Conservation (phyloP, 2,113 vertebrate species). For the Cryptomyrus ogoouensis region DNA sequence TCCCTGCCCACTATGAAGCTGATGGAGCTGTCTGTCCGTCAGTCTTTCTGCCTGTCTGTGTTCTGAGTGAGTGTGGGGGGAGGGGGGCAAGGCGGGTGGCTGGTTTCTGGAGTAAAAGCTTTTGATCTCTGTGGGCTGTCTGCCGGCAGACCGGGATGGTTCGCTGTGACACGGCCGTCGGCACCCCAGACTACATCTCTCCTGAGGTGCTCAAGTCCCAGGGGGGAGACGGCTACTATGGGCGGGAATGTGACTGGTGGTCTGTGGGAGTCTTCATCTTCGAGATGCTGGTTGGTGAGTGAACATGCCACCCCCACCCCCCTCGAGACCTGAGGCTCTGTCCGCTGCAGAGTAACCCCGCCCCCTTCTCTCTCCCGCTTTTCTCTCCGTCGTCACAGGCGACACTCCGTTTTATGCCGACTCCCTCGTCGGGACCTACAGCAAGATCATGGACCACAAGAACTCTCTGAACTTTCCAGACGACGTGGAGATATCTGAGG, state of each 20-base stretch:
- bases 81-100: neutral
- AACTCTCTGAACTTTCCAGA: slow-evolving; percentile 94
- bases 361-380: neutral
- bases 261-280: slow-evolving; percentile 98
- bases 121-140: neutral
- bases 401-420: slow-evolving; percentile 98
- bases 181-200: slow-evolving; percentile 94
- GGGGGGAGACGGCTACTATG: slow-evolving; percentile 92
- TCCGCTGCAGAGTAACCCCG: neutral
- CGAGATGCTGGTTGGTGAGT: slow-evolving; percentile 97
- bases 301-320: neutral
- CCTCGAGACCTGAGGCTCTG: neutral
- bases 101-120: neutral
- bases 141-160: slow-evolving; percentile 89
- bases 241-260: slow-evolving; percentile 98
- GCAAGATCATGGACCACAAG: slow-evolving; percentile 99
- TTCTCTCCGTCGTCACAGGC: slow-evolving; percentile 54
- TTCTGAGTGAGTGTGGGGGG: neutral
- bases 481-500: slow-evolving; percentile 94
- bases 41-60: neutral
- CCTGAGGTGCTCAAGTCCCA: slow-evolving; percentile 92
- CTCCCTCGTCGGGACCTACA: slow-evolving; percentile 95
- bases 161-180: slow-evolving; percentile 91
- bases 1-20: neutral
- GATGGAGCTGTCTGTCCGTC: neutral